These are phyloP conservation scores for Pseudonaja textilis DNA, from an alignment of 2,113 vertebrate species.

Conservation along the genomic window DNA sequence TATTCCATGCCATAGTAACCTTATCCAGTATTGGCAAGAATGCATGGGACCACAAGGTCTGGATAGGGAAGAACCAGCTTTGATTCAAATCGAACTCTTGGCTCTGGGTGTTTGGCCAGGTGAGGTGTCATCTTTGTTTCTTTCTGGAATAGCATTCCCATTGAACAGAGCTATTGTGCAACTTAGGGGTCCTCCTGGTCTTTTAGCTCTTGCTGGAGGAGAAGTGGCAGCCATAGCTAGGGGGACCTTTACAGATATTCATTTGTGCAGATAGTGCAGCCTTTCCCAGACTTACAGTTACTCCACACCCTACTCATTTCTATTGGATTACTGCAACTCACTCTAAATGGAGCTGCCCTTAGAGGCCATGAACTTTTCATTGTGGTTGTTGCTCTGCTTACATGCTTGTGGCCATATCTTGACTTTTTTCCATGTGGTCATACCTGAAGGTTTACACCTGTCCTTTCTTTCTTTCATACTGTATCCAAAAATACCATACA, in stretches of 20 bases:
- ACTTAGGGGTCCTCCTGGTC: background rate
- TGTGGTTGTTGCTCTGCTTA: background rate
- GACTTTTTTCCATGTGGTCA: background rate
- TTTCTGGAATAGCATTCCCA: background rate
- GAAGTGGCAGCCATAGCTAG: background rate
- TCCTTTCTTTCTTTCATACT: background rate
- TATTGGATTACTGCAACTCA: background rate
- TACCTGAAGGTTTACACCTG: background rate
- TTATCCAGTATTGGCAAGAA: background rate
- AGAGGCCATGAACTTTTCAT: background rate
- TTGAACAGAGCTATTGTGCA: background rate
- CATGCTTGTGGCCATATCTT: background rate
- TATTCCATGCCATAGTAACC: background rate
- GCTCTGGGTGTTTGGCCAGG: background rate
- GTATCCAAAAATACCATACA: background rate
- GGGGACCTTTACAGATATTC: background rate
- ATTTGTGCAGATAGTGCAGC: background rate
- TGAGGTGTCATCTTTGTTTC: background rate
- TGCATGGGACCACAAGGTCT: background rate
- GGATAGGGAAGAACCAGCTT: background rate
- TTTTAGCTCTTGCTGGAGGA: background rate
- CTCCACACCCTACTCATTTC: background rate
- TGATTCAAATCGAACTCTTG: background rate
- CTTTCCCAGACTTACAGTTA: background rate
- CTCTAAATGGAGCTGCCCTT: background rate